phyloP scores from a whole-genome alignment of 2,113 vertebrate species.

The Arenaria interpres region DNA sequence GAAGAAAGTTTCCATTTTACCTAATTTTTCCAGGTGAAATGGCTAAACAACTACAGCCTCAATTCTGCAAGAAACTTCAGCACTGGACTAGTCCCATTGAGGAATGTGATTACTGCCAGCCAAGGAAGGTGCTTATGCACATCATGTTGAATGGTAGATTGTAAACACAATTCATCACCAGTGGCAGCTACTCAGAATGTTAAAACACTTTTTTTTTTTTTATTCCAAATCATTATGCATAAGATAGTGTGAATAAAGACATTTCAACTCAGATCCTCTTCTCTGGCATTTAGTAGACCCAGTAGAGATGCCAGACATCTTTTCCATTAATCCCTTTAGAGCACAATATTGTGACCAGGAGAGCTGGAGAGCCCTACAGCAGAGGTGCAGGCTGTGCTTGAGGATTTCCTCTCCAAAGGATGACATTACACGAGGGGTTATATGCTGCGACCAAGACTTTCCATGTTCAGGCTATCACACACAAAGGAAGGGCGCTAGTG shows the following conservation, averaged over 20 bases:
- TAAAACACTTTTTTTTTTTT: not conserved
- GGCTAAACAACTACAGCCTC: not conserved
- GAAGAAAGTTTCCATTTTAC: not conserved
- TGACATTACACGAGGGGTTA: accelerated
- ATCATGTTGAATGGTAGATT: not conserved
- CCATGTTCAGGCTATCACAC: not conserved
- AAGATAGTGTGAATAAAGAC: not conserved
- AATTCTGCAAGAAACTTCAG: not conserved
- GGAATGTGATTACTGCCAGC: not conserved
- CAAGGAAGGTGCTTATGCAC: not conserved
- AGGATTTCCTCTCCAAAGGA: not conserved
- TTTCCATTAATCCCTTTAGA: not conserved
- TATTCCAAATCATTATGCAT: not conserved
- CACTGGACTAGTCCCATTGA: not conserved
- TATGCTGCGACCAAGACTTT: not conserved
- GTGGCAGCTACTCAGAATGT: not conserved
- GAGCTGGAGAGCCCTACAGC: not conserved
- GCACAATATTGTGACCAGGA: not conserved
- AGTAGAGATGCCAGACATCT: not conserved
- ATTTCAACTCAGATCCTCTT: not conserved
- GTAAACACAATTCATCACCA: not conserved
- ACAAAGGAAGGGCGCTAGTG: not conserved
- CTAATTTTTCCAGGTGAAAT: not conserved
- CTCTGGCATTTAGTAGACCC: not conserved
- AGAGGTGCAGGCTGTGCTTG: not conserved